Conservation (phyloP, 2,888 invertebrate genomes). For the Drosophila paracracens region DNA sequence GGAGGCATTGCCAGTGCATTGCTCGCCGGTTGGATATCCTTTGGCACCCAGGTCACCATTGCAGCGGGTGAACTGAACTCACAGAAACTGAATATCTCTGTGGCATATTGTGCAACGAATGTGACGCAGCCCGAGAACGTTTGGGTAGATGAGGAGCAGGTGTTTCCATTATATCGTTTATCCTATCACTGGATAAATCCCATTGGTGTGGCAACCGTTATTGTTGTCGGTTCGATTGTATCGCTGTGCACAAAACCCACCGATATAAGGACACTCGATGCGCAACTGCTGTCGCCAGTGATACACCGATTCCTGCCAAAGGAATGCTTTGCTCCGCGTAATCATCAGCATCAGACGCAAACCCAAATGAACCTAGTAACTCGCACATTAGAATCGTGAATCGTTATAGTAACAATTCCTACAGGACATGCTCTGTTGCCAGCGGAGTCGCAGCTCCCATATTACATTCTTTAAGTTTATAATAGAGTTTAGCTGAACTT, state of each 20-base stretch:
- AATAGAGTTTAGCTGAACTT: constrained; percentile 24
- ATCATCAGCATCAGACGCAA: constrained; percentile 36
- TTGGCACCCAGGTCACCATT: constrained; percentile 89
- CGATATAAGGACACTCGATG: constrained; percentile 86
- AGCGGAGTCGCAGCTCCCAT: constrained; percentile 18
- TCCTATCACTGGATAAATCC: constrained; percentile 94
- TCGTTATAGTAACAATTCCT: constrained; percentile 18
- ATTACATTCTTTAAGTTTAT: constrained; percentile 26
- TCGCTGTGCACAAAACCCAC: constrained; percentile 87
- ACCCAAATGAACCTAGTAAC: constrained; percentile 58
- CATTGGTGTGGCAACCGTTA: constrained; percentile 88
- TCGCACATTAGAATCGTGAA: constrained; percentile 12
- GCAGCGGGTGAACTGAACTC: constrained; percentile 87
- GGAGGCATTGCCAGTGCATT: constrained; percentile 88
- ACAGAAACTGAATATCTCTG: constrained; percentile 86
- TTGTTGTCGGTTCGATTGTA: constrained; percentile 89
- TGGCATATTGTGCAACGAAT: constrained; percentile 84
- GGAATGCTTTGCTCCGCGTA: constrained; percentile 77
- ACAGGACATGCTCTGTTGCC: constrained; percentile 16
- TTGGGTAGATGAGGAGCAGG: constrained; percentile 85
- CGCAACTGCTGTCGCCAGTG: constrained; percentile 87
- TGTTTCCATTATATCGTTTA: constrained; percentile 91
- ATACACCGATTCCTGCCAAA: constrained; percentile 85
- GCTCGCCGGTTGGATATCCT: constrained; percentile 87
- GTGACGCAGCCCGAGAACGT: constrained; percentile 47